Base-by-base conservation (phyloP, 2,888 invertebrate genomes). In the Halictus ligatus region DNA sequence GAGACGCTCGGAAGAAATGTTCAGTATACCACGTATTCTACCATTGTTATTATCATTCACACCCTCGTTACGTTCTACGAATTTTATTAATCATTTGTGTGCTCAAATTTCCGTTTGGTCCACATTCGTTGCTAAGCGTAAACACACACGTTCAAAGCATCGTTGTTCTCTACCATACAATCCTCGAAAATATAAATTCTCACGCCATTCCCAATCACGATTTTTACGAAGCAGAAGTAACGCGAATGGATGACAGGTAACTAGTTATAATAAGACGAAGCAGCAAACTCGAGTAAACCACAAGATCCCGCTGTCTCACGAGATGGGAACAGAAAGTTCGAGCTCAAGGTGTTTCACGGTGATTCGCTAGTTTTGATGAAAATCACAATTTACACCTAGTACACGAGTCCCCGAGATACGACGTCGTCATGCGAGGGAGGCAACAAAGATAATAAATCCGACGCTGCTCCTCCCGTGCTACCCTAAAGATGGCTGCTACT, bases 361-460 rank as follows among this genome's bases (percentile, higher is more conserved):
- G 64, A 64, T 64, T 29, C 72, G 46, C 43, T 64, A 29, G 64
- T 64, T 64, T 64, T 64, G 29, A 64, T 64, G 64, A 64, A 15
- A 29, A 25, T 40, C 10, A 64, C 40, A 54, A 35, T 54, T 78
- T 78, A 43, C 72, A 46, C 74, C 29, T 29, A 64, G 29, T 29
- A 64, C 29, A 29, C 29, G 29, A 18, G 64, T 64, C 64, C 1
- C 29, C 64, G 29, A 64, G 64, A 64, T 64, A 64, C 29, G 64
- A 64, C 64, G 64, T 64, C 29, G 64, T 29, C 29, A 18, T 7
- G 64, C 29, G 1, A 64, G 29, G 29, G 64, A 25, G 64, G 29
- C 64, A 29, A 64, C 64, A 29, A 64, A 64, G 29, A 18, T 29
- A 18, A 64, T 64, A 64, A 64, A 64, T 64, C 64, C 64, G 64